A percentile compares a stretch with the other conserved stretches of the same genome.
phyloP scores from a whole-genome alignment of 2,888 invertebrate genomes.

The Keiferia lycopersicella region DNA sequence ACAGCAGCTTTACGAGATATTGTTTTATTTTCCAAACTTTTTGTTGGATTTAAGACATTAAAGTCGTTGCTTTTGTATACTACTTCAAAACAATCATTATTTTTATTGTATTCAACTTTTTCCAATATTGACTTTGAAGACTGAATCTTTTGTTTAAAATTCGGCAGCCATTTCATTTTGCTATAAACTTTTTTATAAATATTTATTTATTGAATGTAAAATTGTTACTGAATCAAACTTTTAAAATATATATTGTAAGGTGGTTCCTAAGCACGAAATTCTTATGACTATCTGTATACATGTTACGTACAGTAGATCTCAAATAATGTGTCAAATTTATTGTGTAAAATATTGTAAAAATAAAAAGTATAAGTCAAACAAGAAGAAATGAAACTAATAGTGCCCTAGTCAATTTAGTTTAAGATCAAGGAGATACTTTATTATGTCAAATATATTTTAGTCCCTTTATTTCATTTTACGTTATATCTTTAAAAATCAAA shows the following conservation, averaged over 20 bases:
- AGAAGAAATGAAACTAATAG: neutral
- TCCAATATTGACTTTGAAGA: neutral
- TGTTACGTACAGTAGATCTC: slow-evolving; percentile 23
- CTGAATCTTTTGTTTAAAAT: slow-evolving; percentile 9
- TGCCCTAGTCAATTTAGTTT: neutral
- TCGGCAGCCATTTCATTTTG: neutral
- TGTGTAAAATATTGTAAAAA: neutral
- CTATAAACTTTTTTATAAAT: neutral
- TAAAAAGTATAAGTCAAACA: neutral
- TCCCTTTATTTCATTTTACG: neutral
- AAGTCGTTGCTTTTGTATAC: neutral
- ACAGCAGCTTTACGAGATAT: no score
- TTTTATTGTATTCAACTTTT: neutral
- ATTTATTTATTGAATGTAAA: neutral
- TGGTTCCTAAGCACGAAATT: slow-evolving; percentile 30
- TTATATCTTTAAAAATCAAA: no score
- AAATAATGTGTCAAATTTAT: slow-evolving; percentile 21
- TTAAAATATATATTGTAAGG: slow-evolving; percentile 24
- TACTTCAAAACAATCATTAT: neutral
- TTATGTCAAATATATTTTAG: neutral
- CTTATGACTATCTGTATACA: slow-evolving; percentile 33
- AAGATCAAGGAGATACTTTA: neutral
- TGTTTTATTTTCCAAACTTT: neutral
- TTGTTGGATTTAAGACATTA: neutral
- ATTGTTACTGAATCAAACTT: neutral